A percentile compares a stretch with the other conserved stretches of the same genome.
Conservation (phyloP, 30 jellyfish, hydroid and myxozoan genomes). For the Aurelia aurita region DNA sequence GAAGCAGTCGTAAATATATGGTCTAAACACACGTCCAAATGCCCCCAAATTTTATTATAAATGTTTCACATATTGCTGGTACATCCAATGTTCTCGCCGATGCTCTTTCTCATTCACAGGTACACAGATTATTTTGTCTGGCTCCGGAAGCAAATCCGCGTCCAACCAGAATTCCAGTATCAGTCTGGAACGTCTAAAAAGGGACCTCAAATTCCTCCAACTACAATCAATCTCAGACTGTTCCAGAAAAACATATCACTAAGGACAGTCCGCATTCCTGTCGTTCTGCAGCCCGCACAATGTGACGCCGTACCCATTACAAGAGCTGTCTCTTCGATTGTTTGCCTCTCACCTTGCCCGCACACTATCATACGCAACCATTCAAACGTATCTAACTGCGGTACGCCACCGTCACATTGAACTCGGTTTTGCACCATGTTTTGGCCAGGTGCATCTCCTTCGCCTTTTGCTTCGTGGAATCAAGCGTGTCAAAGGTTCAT, state of each 20-base stretch:
- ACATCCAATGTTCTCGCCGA: not conserved
- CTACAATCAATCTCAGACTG: not conserved
- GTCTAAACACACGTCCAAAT: not conserved
- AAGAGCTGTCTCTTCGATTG: not conserved
- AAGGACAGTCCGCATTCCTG: not conserved
- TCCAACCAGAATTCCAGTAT: not conserved
- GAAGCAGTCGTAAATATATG: slow-evolving; percentile 10
- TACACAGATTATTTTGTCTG: not conserved
- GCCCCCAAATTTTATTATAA: slow-evolving; percentile 2
- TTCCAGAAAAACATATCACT: not conserved
- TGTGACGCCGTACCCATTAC: not conserved
- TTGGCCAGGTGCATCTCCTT: no score
- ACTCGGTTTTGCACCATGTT: no score
- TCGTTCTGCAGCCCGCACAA: not conserved
- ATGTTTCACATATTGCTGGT: not conserved
- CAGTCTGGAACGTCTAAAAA: not conserved
- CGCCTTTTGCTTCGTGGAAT: no score
- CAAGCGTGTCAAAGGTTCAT: no score
- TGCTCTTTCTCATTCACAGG: slow-evolving; percentile 6
- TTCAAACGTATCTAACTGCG: not conserved
- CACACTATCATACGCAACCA: not conserved
- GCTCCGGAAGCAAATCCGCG: not conserved
- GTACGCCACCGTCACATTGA: slow-evolving; percentile 15
- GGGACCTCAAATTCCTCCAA: not conserved
- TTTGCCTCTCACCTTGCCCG: slow-evolving; percentile 1